Base-by-base conservation (phyloP, 2,888 invertebrate genomes). In the Polia nebulosa region DNA sequence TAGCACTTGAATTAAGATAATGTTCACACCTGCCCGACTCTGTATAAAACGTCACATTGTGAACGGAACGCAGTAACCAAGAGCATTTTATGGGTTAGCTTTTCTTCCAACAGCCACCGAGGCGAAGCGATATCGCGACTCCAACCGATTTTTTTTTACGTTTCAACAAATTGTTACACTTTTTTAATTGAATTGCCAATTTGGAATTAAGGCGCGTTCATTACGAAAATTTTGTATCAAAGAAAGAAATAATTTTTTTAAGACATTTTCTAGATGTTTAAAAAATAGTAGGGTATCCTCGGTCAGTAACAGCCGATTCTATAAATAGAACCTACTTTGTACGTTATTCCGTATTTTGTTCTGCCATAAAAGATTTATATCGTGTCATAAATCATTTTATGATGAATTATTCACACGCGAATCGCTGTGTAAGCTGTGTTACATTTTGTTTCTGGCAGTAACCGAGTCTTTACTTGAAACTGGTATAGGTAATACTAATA, bases 1-100 rank as follows among this genome's bases (percentile, higher is more conserved):
- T 92, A 92, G 94, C 93, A 85, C 85, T 91, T 92, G 93, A 93
- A 94, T 95, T 94, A 94, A 95, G 95, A 95, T 95, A 94, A 95
- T 94, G 91, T 94, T 95, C 93, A 93, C 95, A 95, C 95, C 95
- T 95, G 94, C 91, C 87, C 86, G 89, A 83, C 82, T 89, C 87
- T 87, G 89, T 90, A 90, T 90, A 91, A 86, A 92, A 93, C 92
- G 94, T 95, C 94, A 91, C 92, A 91, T 89, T 90, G 89, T 88
- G 88, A 88, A 87, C 84, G 85, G 87, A 87, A 87, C 87, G 92
- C 91, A 90, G 89, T 93, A 85, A 92, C 89, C 86, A 90, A 87
- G 87, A 82, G 81, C 88, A 85, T 86, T 94, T 94, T 93, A 94
- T 90, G 93, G 92, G 87, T 87, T 83, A 87, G 85, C 87, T 80